Conservation (phyloP, 2,888 invertebrate genomes). For the Drosophila sordidapex region DNA sequence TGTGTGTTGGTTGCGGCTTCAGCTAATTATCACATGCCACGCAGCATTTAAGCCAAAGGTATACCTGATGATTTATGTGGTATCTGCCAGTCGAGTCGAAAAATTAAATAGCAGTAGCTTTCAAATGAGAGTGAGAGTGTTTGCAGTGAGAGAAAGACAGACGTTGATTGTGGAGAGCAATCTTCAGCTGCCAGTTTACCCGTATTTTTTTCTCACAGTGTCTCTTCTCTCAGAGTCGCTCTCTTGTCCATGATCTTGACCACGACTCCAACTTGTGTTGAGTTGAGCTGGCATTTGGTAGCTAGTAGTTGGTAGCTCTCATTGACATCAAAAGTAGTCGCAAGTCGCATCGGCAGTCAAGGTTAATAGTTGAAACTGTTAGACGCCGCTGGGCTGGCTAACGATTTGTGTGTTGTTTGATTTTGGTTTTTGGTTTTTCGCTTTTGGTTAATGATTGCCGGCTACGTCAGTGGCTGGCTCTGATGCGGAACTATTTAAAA, state of each 20-base stretch:
- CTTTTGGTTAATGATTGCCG: constrained; percentile 32
- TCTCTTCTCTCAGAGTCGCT: constrained; percentile 1
- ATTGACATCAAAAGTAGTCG: constrained; percentile 70
- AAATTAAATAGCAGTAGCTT: not conserved
- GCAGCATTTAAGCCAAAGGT: constrained; percentile 10
- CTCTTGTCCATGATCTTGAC: constrained; percentile 75
- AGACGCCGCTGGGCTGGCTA: constrained; percentile 12
- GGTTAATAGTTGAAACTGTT: constrained; percentile 80
- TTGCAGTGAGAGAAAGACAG: not conserved
- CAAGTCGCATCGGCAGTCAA: constrained; percentile 51
- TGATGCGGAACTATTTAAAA: constrained; percentile 69
- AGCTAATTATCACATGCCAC: constrained; percentile 46
- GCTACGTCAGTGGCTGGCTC: constrained; percentile 61
- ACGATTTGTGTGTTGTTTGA: not conserved
- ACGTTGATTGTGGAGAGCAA: not conserved
- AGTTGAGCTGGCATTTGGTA: constrained; percentile 3
- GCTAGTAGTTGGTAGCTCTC: constrained; percentile 44
- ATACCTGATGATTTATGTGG: constrained; percentile 34
- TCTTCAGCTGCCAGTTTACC: constrained; percentile 31
- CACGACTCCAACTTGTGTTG: constrained; percentile 39
- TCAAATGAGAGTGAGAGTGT: constrained; percentile 21
- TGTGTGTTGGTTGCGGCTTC: constrained; percentile 30
- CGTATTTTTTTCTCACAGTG: constrained; percentile 26
- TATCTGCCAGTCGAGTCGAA: constrained; percentile 5
- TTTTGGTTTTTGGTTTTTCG: constrained; percentile 8